A percentile compares a stretch with the other conserved stretches of the same genome.
Evolutionary conservation across 2,888 invertebrate genomes (phyloP).

Genomic region (Marronus borbonicus): DNA sequence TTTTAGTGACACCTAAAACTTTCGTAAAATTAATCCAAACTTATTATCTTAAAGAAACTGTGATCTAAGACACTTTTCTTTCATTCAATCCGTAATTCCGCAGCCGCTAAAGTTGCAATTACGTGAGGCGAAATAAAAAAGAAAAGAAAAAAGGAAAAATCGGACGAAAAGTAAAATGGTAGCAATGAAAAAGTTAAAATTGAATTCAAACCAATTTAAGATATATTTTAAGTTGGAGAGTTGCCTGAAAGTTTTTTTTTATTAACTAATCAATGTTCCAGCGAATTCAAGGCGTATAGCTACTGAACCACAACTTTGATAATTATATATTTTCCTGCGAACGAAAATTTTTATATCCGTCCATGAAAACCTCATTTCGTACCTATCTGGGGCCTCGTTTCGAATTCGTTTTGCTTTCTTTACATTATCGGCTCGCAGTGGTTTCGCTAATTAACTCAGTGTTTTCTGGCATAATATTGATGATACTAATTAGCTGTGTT

Average conservation of each 20-base stretch:
- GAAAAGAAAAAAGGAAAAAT: conserved; percentile 49
- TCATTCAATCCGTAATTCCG: conserved; percentile 6
- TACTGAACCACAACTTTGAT: conserved; percentile 63
- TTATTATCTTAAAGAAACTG: no score
- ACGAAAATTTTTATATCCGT: conserved; percentile 49
- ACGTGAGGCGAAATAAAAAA: conserved; percentile 47
- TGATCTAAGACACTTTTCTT: neutral
- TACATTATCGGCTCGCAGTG: conserved; percentile 29
- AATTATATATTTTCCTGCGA: conserved; percentile 62
- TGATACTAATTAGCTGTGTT: conserved; percentile 18
- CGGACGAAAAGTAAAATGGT: conserved; percentile 57
- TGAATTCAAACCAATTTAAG: conserved; percentile 64
- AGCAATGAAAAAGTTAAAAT: conserved; percentile 64
- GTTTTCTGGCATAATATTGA: conserved; percentile 10
- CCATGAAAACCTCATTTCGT: conserved; percentile 33
- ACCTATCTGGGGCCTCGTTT: conserved; percentile 9
- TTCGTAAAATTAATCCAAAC: no score
- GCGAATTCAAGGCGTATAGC: conserved; percentile 62
- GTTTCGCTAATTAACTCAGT: conserved; percentile 29
- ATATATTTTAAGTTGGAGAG: conserved; percentile 64
- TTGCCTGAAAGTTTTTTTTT: conserved; percentile 63
- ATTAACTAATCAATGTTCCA: conserved; percentile 66
- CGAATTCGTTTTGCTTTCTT: conserved; percentile 37
- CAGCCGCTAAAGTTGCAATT: conserved; percentile 40
- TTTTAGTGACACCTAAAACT: no score